A percentile compares a stretch with the other conserved stretches of the same genome.
Conservation (phyloP, 2,113 vertebrate genomes). For the Rhea pennata region DNA sequence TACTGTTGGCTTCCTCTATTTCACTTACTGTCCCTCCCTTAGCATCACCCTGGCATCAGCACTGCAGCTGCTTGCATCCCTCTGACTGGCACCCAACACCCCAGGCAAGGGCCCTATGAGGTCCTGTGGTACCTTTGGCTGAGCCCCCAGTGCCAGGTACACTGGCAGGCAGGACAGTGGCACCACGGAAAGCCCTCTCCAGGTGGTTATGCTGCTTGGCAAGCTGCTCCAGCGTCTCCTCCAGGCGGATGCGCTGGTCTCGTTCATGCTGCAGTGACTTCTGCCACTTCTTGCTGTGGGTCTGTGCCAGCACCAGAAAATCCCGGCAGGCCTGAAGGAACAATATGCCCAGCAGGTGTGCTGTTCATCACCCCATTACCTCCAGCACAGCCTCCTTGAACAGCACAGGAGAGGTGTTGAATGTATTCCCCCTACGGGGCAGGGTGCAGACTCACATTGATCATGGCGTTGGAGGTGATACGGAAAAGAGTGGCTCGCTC, state of each 20-base stretch:
- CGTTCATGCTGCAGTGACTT: constrained; percentile 92
- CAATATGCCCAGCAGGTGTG: fast-evolving
- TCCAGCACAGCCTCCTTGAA: too few relatives aligned
- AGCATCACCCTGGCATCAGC: not conserved
- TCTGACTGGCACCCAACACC: fast-evolving
- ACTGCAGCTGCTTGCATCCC: fast-evolving
- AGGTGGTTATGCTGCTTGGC: constrained; percentile 98
- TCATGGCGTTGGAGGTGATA: constrained; percentile 99
- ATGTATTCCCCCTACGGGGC: not conserved
- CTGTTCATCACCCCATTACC: too few relatives aligned
- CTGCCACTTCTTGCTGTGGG: constrained; percentile 94
- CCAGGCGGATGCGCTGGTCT: constrained; percentile 92
- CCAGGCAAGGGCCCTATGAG: fast-evolving
- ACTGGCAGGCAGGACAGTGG: constrained; percentile 84
- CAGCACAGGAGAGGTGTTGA: too few relatives aligned
- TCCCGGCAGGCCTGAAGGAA: constrained; percentile 87
- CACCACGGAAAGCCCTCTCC: constrained; percentile 93
- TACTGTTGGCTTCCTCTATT: not conserved
- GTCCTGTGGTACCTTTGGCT: constrained; percentile 78
- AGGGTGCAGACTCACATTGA: constrained; percentile 84
- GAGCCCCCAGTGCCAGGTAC: constrained; percentile 70
- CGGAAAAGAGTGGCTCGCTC: constrained; percentile 94
- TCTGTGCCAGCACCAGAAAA: constrained; percentile 91
- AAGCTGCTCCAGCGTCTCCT: constrained; percentile 94
- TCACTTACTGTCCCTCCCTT: not conserved